Evolutionary conservation across 1,140 invertebrate species (phyloP).

Genomic region (Penaeus japonicus): DNA sequence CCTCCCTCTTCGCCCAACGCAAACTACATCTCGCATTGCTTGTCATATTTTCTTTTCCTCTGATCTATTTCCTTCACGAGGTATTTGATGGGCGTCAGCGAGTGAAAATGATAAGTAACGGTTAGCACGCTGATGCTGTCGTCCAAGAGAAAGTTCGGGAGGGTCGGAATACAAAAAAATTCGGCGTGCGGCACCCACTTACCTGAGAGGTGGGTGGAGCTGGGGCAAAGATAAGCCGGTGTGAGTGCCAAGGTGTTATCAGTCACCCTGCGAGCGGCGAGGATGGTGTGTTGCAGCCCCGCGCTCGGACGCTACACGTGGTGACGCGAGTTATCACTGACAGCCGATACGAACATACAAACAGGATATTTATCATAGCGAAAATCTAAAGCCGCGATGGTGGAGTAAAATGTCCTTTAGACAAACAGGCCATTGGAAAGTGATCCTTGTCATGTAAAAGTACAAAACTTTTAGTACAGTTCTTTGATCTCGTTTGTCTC

Average conservation of each 20-base stretch:
- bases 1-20: too few relatives aligned
- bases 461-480: too few relatives aligned
- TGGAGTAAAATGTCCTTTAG: too few relatives aligned
- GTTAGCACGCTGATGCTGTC: background rate
- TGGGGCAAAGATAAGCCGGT: slow-evolving; percentile 37
- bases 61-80: too few relatives aligned
- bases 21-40: too few relatives aligned
- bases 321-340: background rate
- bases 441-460: too few relatives aligned
- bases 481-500: too few relatives aligned
- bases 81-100: too few relatives aligned
- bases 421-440: too few relatives aligned
- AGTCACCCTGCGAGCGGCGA: slow-evolving; percentile 38
- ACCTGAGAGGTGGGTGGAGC: slow-evolving; percentile 44
- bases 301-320: background rate
- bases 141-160: background rate
- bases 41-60: too few relatives aligned
- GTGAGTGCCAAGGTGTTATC: slow-evolving; percentile 41
- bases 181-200: slow-evolving; percentile 9
- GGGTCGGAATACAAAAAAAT: background rate
- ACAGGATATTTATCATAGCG: background rate
- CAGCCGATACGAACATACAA: background rate
- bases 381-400: too few relatives aligned
- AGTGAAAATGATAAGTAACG: background rate
- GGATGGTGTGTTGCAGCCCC: slow-evolving; percentile 1